Evolutionary conservation across 2,888 invertebrate species (phyloP), one percentile per base, ranked within the genome.

Genomic region (Plebejus melissa): DNA sequence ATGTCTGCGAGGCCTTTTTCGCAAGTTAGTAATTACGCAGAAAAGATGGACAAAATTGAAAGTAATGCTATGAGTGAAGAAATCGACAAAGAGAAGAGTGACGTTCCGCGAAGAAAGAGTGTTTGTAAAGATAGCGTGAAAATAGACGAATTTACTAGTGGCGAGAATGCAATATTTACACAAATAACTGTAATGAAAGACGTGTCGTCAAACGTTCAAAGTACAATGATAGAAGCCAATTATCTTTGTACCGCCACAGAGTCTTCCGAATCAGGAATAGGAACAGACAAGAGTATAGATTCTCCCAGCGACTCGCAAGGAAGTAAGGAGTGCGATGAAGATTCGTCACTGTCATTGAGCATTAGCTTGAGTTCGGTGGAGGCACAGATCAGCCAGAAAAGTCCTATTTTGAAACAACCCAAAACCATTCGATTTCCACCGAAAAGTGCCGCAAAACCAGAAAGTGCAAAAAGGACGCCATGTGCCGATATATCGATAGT

Each of bases 351-450:
- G 77, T 91, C 90, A 13, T 83, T 93, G 78, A 91, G 93, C 83
- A 85, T 93, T 75, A 93, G 92, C 82, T 83, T 91, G 80, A 87
- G 90, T 83, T 91, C 90, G 36, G 83, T 87, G 76, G 93, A 93
- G 46, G 80, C 85, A 74, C 88, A 86, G 75, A 87, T 82, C 79
- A 81, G 90, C 79, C 95, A 94, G 83, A 96, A 96, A 81, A 96
- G 96, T 82, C 97, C 97, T 13, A 97, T 97, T 76, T 86, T 97
- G 74, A 96, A 97, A 78, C 96, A 96, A 82, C 97, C 97, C 57
- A 97, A 97, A 87, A 97, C 96, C 77, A 96, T 97, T 81, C 94
- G 97, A 83, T 97, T 97, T 87, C 97, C 97, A 0, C 96, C 95
- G 13, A 94, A 90, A 82, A 92, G 87, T 79, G 86, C 87, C 83